A percentile compares a stretch with the other conserved stretches of the same genome.
These are phyloP conservation scores for Amphipyra tragopoginis DNA, from an alignment of 2,888 invertebrate genomes.

Conservation along the genomic window DNA sequence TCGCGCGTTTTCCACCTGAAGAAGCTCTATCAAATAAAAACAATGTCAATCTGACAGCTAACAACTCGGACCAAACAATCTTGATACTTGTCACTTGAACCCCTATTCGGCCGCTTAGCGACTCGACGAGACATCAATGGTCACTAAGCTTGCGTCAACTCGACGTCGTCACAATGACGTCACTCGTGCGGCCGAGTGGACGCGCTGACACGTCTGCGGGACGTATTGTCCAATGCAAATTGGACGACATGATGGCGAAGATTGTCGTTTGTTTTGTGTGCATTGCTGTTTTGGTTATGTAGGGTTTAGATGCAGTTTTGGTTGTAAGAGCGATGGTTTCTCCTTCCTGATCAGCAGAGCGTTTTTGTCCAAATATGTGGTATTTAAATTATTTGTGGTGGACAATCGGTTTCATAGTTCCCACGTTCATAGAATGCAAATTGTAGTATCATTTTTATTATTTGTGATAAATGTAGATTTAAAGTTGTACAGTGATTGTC, in stretches of 20 bases:
- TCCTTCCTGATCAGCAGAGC: no score
- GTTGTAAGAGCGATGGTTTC: no score
- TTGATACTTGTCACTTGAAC: constrained; percentile 50
- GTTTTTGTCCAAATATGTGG: no score
- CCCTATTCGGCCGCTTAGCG: constrained; percentile 39
- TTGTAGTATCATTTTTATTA: no score
- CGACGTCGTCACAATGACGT: constrained; percentile 47
- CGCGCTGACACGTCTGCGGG: constrained; percentile 44
- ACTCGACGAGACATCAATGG: constrained; percentile 45
- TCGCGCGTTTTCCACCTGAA: neutral
- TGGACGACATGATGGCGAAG: constrained; percentile 40
- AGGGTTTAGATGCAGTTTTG: no score
- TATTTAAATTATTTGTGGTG: no score
- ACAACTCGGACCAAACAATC: constrained; percentile 31
- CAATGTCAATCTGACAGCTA: constrained; percentile 32
- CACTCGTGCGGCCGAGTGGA: constrained; percentile 47
- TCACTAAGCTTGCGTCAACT: constrained; percentile 49
- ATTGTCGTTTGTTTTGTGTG: constrained; percentile 35
- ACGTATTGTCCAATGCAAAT: constrained; percentile 46
- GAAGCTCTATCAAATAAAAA: constrained; percentile 5
- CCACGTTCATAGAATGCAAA: no score
- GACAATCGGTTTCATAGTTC: no score
- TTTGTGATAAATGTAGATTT: no score
- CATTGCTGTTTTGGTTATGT: constrained; percentile 1
- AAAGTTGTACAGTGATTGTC: no score